phyloP scores from a whole-genome alignment of 2,113 vertebrate species.

The Oryzias woworae region DNA sequence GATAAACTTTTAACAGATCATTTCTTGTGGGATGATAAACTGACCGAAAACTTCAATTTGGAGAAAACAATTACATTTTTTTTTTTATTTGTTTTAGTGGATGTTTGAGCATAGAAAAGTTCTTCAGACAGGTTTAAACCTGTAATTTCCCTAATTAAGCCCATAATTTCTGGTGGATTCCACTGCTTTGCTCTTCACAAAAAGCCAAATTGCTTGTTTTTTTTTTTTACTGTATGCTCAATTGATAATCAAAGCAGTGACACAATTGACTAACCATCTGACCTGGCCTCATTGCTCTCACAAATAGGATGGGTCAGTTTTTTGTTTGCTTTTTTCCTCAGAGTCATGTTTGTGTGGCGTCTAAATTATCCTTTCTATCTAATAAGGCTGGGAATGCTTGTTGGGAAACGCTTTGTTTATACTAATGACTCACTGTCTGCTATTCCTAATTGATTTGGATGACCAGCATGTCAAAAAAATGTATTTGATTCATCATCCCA shows the following conservation, averaged over 20 bases:
- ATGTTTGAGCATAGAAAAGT: no score
- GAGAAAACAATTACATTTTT: no score
- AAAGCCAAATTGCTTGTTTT: constrained; percentile 42
- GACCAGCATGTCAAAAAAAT: constrained; percentile 65
- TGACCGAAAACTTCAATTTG: no score
- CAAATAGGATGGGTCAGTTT: constrained; percentile 26
- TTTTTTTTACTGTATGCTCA: constrained; percentile 49
- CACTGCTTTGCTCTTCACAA: constrained; percentile 17
- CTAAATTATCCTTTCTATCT: constrained; percentile 57
- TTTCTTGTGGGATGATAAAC: no score
- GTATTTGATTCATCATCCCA: constrained; percentile 62
- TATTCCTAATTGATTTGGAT: constrained; percentile 67
- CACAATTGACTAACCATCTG: constrained; percentile 55
- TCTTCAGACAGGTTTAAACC: no score
- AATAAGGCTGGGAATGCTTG: constrained; percentile 59
- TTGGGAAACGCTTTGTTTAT: constrained; percentile 59
- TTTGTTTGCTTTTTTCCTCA: constrained; percentile 16
- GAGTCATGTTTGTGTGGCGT: constrained; percentile 43
- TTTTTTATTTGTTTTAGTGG: no score
- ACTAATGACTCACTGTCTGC: constrained; percentile 48
- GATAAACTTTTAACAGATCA: no score
- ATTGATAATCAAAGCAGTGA: constrained; percentile 40
- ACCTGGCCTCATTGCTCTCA: constrained; percentile 41
- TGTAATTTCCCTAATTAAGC: constrained; percentile 34
- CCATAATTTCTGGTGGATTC: constrained; percentile 46